Conservation (phyloP, 2,113 vertebrate species). For the Gavialis gangeticus region DNA sequence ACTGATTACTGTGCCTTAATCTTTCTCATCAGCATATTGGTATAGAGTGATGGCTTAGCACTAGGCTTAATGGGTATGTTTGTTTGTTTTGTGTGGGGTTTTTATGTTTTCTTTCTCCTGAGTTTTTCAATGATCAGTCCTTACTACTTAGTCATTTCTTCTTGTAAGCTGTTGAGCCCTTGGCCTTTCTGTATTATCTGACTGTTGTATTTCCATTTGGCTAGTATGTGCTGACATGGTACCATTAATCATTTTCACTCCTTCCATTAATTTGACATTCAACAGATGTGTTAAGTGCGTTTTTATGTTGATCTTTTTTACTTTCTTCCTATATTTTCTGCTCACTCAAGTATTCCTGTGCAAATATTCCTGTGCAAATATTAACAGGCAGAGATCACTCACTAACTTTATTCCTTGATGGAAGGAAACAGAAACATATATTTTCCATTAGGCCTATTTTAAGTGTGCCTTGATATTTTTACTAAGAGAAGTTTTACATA, state of each 20-base stretch:
- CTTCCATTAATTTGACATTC: constrained; percentile 25
- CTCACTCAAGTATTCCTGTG: constrained; percentile 31
- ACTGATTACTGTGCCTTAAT: constrained; percentile 4
- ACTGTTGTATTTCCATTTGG: background rate
- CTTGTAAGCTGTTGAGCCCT: background rate
- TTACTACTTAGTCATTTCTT: background rate
- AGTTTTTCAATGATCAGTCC: constrained; percentile 14
- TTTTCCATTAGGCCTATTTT: background rate
- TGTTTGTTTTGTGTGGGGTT: background rate
- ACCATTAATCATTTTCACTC: constrained; percentile 46
- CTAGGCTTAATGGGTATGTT: background rate
- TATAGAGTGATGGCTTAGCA: constrained; percentile 13
- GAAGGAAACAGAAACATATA: background rate
- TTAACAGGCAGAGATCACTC: constrained; percentile 15
- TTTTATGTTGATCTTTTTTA: constrained; percentile 16
- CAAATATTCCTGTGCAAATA: background rate
- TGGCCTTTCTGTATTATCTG: background rate
- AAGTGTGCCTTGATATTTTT: background rate
- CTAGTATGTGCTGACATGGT: background rate
- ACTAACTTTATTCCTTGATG: background rate
- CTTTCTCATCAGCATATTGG: constrained; percentile 39
- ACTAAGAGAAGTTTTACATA: background rate
- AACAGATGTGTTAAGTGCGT: background rate
- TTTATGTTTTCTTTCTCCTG: background rate
- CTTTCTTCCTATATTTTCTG: background rate